These are phyloP conservation scores for Sebastes jordani DNA, from an alignment of 2,797 vertebrate genomes.

Conservation along the genomic window DNA sequence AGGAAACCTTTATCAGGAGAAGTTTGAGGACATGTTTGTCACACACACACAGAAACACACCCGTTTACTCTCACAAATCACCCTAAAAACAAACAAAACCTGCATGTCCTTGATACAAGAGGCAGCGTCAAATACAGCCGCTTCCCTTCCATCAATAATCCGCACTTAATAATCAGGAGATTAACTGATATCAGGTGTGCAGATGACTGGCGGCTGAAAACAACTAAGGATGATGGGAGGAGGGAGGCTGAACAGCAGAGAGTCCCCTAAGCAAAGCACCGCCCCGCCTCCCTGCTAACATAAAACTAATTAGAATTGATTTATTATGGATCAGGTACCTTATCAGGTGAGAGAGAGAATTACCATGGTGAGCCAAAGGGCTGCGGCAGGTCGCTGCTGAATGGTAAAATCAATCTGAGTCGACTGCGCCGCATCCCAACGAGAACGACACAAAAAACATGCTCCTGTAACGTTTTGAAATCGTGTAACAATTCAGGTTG, in stretches of 20 bases:
- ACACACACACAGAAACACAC: neutral
- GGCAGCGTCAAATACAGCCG: slow-evolving; percentile 12
- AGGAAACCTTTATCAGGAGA: slow-evolving; percentile 26
- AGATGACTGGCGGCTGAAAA: slow-evolving; percentile 60
- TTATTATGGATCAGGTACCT: slow-evolving; percentile 93
- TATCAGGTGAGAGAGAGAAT: slow-evolving; percentile 93
- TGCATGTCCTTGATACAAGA: slow-evolving; percentile 52
- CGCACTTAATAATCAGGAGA: slow-evolving; percentile 69
- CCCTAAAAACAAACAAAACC: slow-evolving; percentile 22
- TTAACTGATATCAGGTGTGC: slow-evolving; percentile 74
- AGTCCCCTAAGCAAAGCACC: slow-evolving; percentile 72
- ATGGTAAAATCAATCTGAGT: slow-evolving; percentile 92
- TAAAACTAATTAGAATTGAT: slow-evolving; percentile 97
- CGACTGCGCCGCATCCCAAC: slow-evolving; percentile 68
- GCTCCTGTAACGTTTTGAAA: neutral
- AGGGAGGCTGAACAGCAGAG: neutral
- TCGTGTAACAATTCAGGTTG: neutral
- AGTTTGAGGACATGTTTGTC: slow-evolving; percentile 23
- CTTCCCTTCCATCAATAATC: slow-evolving; percentile 56
- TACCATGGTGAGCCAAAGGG: slow-evolving; percentile 86
- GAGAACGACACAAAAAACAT: neutral
- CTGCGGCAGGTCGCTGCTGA: slow-evolving; percentile 86
- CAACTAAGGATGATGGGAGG: slow-evolving; percentile 33
- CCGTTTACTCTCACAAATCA: neutral
- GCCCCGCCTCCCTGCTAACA: slow-evolving; percentile 24